phyloP scores from a whole-genome alignment of 2,888 invertebrate genomes.

The Onchidella celtica region DNA sequence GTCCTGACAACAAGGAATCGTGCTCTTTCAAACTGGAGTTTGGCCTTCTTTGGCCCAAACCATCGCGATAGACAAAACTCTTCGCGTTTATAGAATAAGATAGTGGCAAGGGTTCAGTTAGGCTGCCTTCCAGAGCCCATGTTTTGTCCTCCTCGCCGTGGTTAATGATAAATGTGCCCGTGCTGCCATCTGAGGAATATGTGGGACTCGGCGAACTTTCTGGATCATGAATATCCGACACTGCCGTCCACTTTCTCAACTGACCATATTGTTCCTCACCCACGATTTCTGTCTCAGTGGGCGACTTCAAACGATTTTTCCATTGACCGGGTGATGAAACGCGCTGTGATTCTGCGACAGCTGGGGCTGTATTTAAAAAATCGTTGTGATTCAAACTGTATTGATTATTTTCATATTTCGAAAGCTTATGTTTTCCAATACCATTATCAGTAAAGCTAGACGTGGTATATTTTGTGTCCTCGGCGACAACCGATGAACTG shows the following conservation, averaged over 20 bases:
- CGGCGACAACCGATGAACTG: background rate
- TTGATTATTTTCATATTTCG: no score
- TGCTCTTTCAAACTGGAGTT: no score
- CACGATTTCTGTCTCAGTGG: background rate
- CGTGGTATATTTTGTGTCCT: no score
- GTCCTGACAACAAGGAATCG: no score
- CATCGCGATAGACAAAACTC: no score
- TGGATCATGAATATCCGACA: conserved; percentile 45
- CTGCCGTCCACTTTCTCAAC: conserved; percentile 53
- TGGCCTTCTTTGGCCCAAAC: no score
- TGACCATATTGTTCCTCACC: conserved; percentile 45
- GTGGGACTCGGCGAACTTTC: conserved; percentile 38
- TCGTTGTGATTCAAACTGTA: no score
- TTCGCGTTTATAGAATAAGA: background rate
- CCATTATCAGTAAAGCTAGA: background rate
- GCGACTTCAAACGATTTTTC: background rate
- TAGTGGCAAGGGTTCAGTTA: background rate
- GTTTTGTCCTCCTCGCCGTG: conserved; percentile 66
- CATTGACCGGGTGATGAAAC: background rate
- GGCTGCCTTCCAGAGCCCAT: background rate
- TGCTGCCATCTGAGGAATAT: conserved; percentile 63
- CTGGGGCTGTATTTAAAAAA: background rate
- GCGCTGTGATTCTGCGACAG: background rate
- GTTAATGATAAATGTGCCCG: conserved; percentile 73
- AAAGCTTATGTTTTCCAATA: no score